A percentile compares a stretch with the other conserved stretches of the same genome.
phyloP scores from a whole-genome alignment of 2,888 invertebrate genomes.

The Pristionchus exspectatus region DNA sequence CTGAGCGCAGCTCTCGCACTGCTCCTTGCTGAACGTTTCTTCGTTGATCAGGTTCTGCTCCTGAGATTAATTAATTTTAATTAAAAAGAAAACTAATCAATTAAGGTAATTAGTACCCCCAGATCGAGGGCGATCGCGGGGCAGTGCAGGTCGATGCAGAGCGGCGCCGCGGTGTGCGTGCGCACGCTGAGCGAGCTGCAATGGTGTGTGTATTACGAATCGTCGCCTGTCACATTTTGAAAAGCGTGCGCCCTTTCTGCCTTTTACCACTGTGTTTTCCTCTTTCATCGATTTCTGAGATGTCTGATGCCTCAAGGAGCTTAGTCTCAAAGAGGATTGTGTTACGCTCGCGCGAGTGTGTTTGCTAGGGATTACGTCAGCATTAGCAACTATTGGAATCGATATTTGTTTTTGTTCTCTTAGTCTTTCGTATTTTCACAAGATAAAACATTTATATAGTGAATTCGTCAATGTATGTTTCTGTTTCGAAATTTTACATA shows the following conservation, averaged over 20 bases:
- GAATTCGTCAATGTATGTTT: too few relatives aligned
- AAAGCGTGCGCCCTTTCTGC: background rate
- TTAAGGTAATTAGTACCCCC: constrained; percentile 52
- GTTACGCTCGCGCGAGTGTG: background rate
- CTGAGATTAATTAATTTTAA: background rate
- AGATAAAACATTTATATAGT: too few relatives aligned
- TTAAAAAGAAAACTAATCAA: background rate
- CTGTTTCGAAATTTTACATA: too few relatives aligned
- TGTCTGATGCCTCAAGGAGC: background rate
- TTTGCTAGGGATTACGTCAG: constrained; percentile 47
- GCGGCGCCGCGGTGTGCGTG: constrained; percentile 60
- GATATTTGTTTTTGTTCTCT: background rate
- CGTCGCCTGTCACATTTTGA: background rate
- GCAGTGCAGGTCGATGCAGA: constrained; percentile 67
- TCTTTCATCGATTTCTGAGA: background rate
- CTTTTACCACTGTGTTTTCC: background rate
- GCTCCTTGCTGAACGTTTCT: constrained; percentile 64
- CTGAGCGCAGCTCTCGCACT: constrained; percentile 71
- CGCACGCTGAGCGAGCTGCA: constrained; percentile 63
- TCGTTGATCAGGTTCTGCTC: constrained; percentile 66
- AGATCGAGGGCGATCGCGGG: constrained; percentile 65
- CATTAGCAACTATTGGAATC: background rate
- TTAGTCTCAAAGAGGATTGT: background rate
- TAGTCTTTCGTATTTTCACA: too few relatives aligned
- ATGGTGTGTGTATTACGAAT: background rate